Conservation (phyloP, 2,113 vertebrate species). For the Gallinago undulata region DNA sequence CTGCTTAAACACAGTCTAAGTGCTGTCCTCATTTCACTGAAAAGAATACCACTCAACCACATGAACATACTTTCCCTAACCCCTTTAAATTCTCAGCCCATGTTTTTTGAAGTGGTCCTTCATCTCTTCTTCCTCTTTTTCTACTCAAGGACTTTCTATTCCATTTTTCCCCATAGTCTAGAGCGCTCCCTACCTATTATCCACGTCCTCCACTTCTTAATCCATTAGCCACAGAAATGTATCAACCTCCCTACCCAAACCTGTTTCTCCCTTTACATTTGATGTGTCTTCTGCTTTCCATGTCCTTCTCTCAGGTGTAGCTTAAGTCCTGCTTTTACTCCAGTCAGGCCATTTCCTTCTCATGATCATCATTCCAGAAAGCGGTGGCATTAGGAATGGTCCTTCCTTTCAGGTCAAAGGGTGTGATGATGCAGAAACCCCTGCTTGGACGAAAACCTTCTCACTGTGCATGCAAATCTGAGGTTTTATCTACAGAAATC, state of each 20-base stretch:
- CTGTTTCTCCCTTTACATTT: not conserved
- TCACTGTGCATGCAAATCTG: not conserved
- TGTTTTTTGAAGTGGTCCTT: not conserved
- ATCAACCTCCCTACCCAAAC: not conserved
- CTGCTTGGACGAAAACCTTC: not conserved
- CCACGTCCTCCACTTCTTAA: not conserved
- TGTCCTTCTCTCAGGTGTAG: not conserved
- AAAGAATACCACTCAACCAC: not conserved
- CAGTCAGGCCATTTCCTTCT: not conserved
- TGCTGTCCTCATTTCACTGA: not conserved
- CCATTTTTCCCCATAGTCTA: rapidly evolving
- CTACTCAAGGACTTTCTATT: not conserved
- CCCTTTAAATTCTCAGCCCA: not conserved
- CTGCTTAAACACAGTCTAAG: not conserved
- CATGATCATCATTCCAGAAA: not conserved
- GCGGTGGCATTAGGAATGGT: not conserved
- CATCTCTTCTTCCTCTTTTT: not conserved
- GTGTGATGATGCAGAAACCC: not conserved
- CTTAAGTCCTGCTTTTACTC: not conserved
- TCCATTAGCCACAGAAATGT: not conserved
- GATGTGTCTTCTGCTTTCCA: not conserved
- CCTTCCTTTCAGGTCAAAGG: not conserved
- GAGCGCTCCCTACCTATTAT: not conserved
- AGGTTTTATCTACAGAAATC: not conserved
- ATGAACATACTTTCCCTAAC: not conserved